Evolutionary conservation across 2,113 vertebrate genomes (phyloP).

Genomic region (Saccopteryx leptura): DNA sequence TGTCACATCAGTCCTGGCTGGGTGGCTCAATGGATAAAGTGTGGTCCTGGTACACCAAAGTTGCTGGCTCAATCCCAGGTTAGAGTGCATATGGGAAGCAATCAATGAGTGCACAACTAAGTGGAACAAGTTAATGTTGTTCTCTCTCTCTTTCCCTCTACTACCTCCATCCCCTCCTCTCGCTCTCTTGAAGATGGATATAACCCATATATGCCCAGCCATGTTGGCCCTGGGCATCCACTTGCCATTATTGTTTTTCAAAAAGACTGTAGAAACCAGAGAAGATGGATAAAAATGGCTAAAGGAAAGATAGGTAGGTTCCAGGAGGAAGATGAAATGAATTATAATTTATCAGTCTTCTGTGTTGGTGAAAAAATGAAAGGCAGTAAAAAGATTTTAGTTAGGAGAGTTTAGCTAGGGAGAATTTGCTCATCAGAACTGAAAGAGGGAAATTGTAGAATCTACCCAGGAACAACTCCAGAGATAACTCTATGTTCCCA

Average conservation of each 20-base stretch:
- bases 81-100: too few species aligned
- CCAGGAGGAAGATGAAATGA: background rate
- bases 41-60: too few species aligned
- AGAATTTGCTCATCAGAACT: background rate
- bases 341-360: background rate
- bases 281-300: conserved; percentile 7
- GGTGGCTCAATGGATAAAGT: too few species aligned
- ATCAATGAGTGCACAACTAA: too few species aligned
- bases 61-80: too few species aligned
- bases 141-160: too few species aligned
- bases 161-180: too few species aligned
- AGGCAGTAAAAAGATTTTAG: background rate
- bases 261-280: background rate
- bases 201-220: background rate
- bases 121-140: too few species aligned
- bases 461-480: background rate
- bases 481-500: background rate
- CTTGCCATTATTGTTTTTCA: background rate
- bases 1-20: too few species aligned
- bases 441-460: background rate
- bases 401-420: conserved; percentile 34
- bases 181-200: too few species aligned
- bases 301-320: background rate
- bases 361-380: background rate
- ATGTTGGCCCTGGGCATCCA: background rate